Evolutionary conservation across 2,888 invertebrate genomes (phyloP), one percentile per base, ranked within the genome.

Genomic region (Mythimna albipuncta): DNA sequence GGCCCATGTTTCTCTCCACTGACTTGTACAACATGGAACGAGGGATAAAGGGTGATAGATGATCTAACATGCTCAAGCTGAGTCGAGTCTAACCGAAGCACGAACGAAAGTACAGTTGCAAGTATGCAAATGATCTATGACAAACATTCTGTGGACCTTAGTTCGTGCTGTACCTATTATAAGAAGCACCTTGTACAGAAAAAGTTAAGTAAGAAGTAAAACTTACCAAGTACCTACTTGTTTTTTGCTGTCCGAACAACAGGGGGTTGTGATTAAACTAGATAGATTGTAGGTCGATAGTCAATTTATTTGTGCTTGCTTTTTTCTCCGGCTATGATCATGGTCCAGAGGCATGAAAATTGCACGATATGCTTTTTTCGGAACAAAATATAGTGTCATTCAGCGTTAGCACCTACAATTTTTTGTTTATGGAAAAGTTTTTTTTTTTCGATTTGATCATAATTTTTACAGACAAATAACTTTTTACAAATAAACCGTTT

Each of bases 1-100:
- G n/a, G 35, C 35, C 75, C 52, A 74, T 77, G 74, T 81, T 66
- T 66, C 73, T 77, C 73, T 66, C 32, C 7, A 68, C 62, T 82
- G 82, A 81, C 71, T 70, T 70, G 74, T 74, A 70, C 59, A 69
- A 66, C 63, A 65, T 32, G 38, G 55, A 57, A 69, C n/a, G 16
- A 21, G 38, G 63, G 59, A 62, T 80, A 64, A 69, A 64, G 64
- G 54, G 57, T 64, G 54, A 79, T 76, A 57, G 50, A 81, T 76
- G 68, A 11, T 58, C 13, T 61, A 38, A 21, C 35, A 44, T 62
- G 19, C 32, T 35, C 10, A 57, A 67, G 50, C 64, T 50, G 9
- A 10, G 32, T 47, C 9, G 38, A 16, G 26, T 26, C 50, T 68
- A 54, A 54, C n/a, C 52, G 44, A 63, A 6, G 13, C 41, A 13